A percentile compares a stretch with the other conserved stretches of the same genome.
Conservation (phyloP, 1,140 invertebrate genomes). For the Drosophila lacertosa region DNA sequence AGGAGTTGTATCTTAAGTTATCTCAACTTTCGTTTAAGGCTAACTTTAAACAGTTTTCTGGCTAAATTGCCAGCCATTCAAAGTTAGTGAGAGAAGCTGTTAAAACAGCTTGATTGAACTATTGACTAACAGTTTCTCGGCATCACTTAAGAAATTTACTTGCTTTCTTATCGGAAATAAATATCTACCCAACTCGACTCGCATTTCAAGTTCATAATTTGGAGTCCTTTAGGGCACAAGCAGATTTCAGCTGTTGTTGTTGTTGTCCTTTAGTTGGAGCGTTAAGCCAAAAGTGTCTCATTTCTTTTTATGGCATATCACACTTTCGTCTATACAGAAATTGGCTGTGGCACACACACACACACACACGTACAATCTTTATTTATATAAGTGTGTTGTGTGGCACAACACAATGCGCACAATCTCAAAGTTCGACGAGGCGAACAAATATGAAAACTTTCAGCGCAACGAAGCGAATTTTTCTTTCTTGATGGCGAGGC, state of each 20-base stretch:
- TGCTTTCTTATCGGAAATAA: constrained; percentile 32
- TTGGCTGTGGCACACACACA: constrained; percentile 55
- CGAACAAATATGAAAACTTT: constrained; percentile 71
- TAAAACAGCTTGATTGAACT: constrained; percentile 5
- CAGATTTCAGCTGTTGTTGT: constrained; percentile 14
- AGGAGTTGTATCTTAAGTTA: too few relatives aligned
- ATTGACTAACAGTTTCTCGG: constrained; percentile 5
- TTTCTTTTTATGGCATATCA: constrained; percentile 62
- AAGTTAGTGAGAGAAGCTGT: background rate
- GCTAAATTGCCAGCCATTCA: too few relatives aligned
- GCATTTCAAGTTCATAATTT: constrained; percentile 51
- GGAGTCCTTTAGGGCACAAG: constrained; percentile 33
- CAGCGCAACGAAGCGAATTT: constrained; percentile 61
- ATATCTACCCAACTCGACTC: constrained; percentile 24
- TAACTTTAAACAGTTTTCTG: too few relatives aligned
- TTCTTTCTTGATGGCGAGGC: constrained; percentile 54
- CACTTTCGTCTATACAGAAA: constrained; percentile 51
- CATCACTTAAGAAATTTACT: background rate
- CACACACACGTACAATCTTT: constrained; percentile 11
- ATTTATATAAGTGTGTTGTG: too few relatives aligned
- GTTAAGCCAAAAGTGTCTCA: constrained; percentile 64
- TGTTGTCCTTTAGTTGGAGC: constrained; percentile 28
- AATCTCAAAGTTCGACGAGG: constrained; percentile 67
- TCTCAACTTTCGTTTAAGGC: too few relatives aligned
- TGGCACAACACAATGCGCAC: constrained; percentile 4